Conservation (phyloP, 2,797 vertebrate species). For the Myotis vivesi region DNA sequence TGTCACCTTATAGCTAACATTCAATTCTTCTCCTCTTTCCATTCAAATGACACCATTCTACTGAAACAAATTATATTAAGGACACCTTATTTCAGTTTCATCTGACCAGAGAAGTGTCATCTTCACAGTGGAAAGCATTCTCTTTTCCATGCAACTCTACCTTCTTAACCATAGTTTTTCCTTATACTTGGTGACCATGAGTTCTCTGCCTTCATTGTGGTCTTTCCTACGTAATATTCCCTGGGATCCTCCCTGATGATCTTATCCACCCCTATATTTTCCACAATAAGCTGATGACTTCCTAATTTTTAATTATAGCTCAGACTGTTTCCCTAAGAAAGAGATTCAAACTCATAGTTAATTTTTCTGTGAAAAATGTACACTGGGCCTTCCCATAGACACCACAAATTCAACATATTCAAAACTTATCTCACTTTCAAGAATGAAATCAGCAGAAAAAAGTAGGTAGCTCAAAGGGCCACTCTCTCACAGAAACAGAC, state of each 20-base stretch:
- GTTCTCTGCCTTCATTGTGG: not conserved
- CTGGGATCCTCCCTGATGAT: not conserved
- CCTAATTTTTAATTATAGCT: not conserved
- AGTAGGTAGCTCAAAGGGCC: not conserved
- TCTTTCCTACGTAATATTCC: not conserved
- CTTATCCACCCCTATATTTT: not conserved
- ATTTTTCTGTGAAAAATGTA: not conserved
- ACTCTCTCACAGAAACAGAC: not conserved
- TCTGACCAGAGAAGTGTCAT: not conserved
- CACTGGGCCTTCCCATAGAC: not conserved
- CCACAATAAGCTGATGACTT: not conserved
- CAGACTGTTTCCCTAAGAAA: not conserved
- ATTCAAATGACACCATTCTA: constrained; percentile 33
- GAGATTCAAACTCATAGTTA: not conserved
- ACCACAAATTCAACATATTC: not conserved
- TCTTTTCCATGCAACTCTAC: not conserved
- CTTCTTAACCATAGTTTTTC: not conserved
- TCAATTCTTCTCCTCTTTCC: constrained; percentile 6
- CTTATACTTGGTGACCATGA: not conserved
- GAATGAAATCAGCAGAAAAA: not conserved
- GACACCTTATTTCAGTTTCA: not conserved
- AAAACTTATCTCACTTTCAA: constrained; percentile 11
- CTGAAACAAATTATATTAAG: constrained; percentile 5
- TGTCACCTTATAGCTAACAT: not conserved
- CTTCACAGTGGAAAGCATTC: not conserved